These are phyloP conservation scores for Callimorpha dominula DNA, from an alignment of 2,888 invertebrate genomes.

Conservation along the genomic window DNA sequence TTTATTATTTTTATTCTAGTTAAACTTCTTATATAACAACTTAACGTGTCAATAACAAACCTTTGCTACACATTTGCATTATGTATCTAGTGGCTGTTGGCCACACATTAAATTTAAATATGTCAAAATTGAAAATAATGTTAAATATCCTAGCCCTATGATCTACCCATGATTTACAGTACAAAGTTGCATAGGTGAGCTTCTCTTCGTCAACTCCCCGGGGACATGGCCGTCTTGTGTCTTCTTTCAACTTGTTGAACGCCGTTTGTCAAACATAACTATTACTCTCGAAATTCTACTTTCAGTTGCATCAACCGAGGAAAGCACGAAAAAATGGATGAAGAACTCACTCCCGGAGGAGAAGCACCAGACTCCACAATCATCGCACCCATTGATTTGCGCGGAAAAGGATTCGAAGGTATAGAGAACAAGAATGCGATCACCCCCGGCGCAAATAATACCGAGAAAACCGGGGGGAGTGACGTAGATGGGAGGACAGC, in stretches of 20 bases:
- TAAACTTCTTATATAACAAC: not conserved
- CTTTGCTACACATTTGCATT: not conserved
- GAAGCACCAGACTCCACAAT: slow-evolving; percentile 64
- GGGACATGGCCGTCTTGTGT: slow-evolving; percentile 3
- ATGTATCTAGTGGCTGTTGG: not conserved
- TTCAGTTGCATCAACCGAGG: slow-evolving; percentile 72
- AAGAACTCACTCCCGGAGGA: slow-evolving; percentile 67
- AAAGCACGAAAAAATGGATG: slow-evolving; percentile 78
- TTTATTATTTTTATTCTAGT: not conserved
- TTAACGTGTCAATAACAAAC: not conserved
- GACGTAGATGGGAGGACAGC: slow-evolving; percentile 6
- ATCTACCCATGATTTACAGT: not conserved
- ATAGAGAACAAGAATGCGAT: slow-evolving; percentile 26
- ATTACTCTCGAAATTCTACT: not conserved
- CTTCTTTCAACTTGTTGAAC: not conserved
- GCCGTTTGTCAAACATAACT: not conserved
- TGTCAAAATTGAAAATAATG: not conserved
- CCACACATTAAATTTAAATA: not conserved
- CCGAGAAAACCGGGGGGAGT: not conserved
- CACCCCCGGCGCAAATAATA: not conserved
- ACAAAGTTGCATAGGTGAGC: not conserved
- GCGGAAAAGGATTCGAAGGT: slow-evolving; percentile 49
- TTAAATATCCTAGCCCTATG: not conserved
- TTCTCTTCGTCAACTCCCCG: not conserved
- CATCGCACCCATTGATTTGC: slow-evolving; percentile 77